Evolutionary conservation across 23 tunicate genomes (phyloP).

Genomic region (Ciona savignyi): DNA sequence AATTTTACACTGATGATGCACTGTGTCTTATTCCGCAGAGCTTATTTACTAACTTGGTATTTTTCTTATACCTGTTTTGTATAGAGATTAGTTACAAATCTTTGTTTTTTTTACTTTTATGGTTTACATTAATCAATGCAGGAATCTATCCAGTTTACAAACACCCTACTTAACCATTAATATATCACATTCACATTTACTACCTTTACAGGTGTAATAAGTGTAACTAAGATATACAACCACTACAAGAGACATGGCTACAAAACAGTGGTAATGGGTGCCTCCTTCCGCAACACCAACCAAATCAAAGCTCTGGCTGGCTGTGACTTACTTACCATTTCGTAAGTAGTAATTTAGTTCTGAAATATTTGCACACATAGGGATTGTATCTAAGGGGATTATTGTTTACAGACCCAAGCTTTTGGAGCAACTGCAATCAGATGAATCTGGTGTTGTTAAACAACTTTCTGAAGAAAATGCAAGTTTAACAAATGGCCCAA

Average conservation of each 20-base stretch:
- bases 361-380: too few relatives aligned
- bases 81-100: too few relatives aligned
- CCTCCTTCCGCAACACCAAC: conserved; percentile 90
- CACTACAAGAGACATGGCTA: conserved; percentile 86
- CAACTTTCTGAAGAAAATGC: conserved; percentile 63
- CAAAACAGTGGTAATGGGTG: conserved; percentile 97
- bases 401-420: conserved; percentile 60
- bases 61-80: too few relatives aligned
- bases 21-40: too few relatives aligned
- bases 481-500: conserved; percentile 13
- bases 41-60: too few relatives aligned
- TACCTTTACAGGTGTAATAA: conserved; percentile 64
- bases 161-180: too few relatives aligned
- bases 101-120: too few relatives aligned
- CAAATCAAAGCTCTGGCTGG: conserved; percentile 97
- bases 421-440: conserved; percentile 67
- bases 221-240: conserved; percentile 93
- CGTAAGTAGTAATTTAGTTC: conserved; percentile 33
- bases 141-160: too few relatives aligned
- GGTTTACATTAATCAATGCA: too few relatives aligned
- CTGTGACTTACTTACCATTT: conserved; percentile 93
- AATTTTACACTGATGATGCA: too few relatives aligned
- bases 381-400: background rate
- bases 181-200: too few relatives aligned
- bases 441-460: conserved; percentile 16